Percentiles rank a stretch among this genome's conserved stretches.
These are phyloP conservation scores for Dasypus novemcinctus DNA, from an alignment of 2,113 vertebrate species.

Conservation along the genomic window DNA sequence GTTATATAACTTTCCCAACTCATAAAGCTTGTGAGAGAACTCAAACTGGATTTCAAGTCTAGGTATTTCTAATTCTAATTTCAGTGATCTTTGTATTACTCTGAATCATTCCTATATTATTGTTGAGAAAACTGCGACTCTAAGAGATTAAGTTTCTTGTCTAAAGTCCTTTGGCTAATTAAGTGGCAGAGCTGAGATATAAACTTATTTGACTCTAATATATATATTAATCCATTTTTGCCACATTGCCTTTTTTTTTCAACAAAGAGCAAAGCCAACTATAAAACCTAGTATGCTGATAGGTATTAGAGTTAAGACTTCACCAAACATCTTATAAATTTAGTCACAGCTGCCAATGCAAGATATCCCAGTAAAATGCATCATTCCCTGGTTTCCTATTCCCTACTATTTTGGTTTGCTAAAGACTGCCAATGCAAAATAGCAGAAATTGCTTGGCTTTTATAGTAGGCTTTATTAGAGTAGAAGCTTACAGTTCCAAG, in stretches of 20 bases:
- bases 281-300: too few relatives aligned
- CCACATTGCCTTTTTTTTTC: background rate
- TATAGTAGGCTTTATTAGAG: too few relatives aligned
- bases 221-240: background rate
- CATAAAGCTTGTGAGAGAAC: background rate
- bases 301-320: too few relatives aligned
- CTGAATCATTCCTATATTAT: background rate
- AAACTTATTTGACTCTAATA: background rate
- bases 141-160: background rate
- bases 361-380: rapidly evolving
- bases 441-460: too few relatives aligned
- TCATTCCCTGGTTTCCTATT: too few relatives aligned
- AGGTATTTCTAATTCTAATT: background rate
- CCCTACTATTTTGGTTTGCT: too few relatives aligned
- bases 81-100: background rate
- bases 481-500: too few relatives aligned
- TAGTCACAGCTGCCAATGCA: background rate
- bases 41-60: too few relatives aligned
- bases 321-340: background rate
- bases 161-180: background rate
- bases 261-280: background rate
- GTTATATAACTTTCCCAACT: background rate
- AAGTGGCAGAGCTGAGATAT: background rate
- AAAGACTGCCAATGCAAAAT: too few relatives aligned
- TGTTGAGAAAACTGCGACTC: background rate